Base-by-base conservation (phyloP, 1,140 invertebrate genomes). In the Conus betulinus region DNA sequence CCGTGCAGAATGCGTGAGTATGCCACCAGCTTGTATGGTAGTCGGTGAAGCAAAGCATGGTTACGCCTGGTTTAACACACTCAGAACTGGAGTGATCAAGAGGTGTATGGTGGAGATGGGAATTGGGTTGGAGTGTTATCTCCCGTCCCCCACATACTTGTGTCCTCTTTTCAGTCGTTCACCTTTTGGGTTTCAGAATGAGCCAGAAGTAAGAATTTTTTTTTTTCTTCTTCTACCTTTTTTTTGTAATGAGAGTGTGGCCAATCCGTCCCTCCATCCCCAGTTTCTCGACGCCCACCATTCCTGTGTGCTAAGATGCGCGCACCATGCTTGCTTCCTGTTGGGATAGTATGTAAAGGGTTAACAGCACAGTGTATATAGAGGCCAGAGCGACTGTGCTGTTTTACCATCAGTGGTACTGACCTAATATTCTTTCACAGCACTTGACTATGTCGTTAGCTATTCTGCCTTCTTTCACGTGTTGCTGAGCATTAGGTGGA, bases 1-100 rank as follows among this genome's bases (percentile, higher is more conserved):
- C 79, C 53, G 79, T 81, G 79, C 79, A 81, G 10, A 81, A 52
- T 81, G 79, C 79, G 79, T 81, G 79, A 81, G 79, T 81, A 81
- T 81, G 39, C 79, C 52, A 52, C 79, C 20, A 1, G 51, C 11
- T 53, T 53, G 51, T 23, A 53, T 81, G 7, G 51, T 53, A 23
- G 51, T 81, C 51, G 13, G 20, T 51, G 17, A 5, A 81, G 79
- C 51, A 53, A 53, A 25, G 51, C 79, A 81, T 53, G 79, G 79
- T 53, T 53, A 81, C 51, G 51, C 79, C 13, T 81, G 79, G 53
- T 81, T 81, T 71, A 71, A 71, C 20, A 71, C 67, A n/a, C 11
- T 13, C 11, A 71, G 13, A n/a, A 13, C 67, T 71, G 60, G 60
- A 63, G 60, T 71, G 67, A 71, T 60, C 57, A 6, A 63, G 6